Base-by-base conservation (phyloP, 2,888 invertebrate species). In the Macrostomum cliftonense region DNA sequence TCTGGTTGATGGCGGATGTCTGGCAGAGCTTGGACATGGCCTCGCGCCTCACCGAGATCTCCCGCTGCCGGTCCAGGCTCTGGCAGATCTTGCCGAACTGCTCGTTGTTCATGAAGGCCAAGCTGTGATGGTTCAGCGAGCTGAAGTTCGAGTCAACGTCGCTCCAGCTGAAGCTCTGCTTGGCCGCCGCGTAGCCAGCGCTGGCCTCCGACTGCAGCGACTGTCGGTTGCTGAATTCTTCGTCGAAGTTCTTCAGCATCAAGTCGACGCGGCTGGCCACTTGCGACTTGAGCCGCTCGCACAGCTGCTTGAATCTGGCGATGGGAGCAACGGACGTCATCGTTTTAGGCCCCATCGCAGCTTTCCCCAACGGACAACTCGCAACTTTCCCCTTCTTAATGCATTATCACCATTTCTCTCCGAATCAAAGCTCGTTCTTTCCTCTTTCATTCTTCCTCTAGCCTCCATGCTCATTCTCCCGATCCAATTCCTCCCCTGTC, bases 101-200 rank as follows among this genome's bases (percentile, higher is more conserved):
- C 42, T 66, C 63, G 39, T 59, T 54, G 37, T 62, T 62, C 56
- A 66, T 61, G 51, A 68, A 62, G 59, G 65, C 60, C 40, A 65
- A 57, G 53, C 64, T 63, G 44, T 63, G 64, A 53, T 60, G 56
- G 59, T 61, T 52, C 38, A 56, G 53, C 45, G 20, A 54, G 21
- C 2, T 17, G 14, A 13, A 16, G 14, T n/a, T 14, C 45, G 16
- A 16, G 9, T 1, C 46, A 43, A 46, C 19, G 9, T 14, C 17
- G 28, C 45, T 14, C 17, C 28, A 12, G 19, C 47, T 46, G 36
- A 16, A 47, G 14, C 28, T 28, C 28, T 28, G 28, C 28, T 28
- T 28, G 28, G 28, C 28, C 28, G 28, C 28, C 28, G 28, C 28
- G 28, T 28, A 28, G 28, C 28, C 28, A 4, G 9, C 9, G 28